Conservation (phyloP, 92 coral and sea anemone genomes). For the Bergia sp. region DNA sequence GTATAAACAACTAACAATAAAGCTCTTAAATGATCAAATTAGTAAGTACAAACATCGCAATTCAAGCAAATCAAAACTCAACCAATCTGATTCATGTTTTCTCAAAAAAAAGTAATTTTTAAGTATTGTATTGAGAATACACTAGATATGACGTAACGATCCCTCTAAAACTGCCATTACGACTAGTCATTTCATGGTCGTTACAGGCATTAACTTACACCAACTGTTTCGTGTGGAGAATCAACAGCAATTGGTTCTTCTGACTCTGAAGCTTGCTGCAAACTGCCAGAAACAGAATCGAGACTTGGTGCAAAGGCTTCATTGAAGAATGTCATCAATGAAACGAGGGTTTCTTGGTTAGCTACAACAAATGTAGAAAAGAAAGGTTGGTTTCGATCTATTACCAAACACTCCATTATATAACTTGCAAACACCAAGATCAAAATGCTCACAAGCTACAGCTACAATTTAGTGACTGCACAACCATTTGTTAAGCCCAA, state of each 20-base stretch:
- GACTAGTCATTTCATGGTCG: not conserved
- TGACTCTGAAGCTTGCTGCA: conserved; percentile 57
- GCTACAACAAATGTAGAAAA: conserved; percentile 50
- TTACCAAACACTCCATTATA: not conserved
- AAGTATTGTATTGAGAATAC: not conserved
- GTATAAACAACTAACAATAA: no score
- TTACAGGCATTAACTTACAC: not conserved
- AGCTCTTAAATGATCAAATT: no score
- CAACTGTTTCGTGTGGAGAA: conserved; percentile 17
- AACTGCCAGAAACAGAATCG: conserved; percentile 41
- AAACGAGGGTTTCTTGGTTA: conserved; percentile 94
- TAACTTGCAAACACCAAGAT: not conserved
- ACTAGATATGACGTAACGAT: no score
- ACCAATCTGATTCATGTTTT: no score
- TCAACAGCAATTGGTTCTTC: conserved; percentile 45
- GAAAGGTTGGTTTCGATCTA: not conserved
- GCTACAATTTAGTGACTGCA: not conserved
- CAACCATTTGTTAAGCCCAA: not conserved
- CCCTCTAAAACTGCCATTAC: no score
- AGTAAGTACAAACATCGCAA: no score
- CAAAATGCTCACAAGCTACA: not conserved
- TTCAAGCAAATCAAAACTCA: no score
- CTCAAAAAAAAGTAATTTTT: not conserved
- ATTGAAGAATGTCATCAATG: conserved; percentile 86
- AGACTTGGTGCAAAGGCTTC: conserved; percentile 71